Evolutionary conservation across 2,888 invertebrate species (phyloP).

Genomic region (Chirona hameri): DNA sequence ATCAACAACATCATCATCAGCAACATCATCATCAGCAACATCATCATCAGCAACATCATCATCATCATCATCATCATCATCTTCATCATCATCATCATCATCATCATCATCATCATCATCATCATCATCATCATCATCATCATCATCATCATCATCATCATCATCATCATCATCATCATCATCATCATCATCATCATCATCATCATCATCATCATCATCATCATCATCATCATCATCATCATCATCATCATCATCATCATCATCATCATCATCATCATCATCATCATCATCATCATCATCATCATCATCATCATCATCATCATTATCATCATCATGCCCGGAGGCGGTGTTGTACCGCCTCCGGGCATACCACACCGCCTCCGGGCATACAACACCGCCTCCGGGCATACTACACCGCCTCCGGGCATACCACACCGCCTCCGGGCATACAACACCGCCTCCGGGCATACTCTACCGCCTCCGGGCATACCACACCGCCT

Average conservation of each 20-base stretch:
- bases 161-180: slow-evolving; percentile 27
- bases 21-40: too few species aligned
- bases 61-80: too few species aligned
- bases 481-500: too few species aligned
- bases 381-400: too few species aligned
- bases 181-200: slow-evolving; percentile 8
- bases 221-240: slow-evolving; percentile 11
- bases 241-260: slow-evolving; percentile 22
- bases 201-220: slow-evolving; percentile 23
- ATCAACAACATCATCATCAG: too few species aligned
- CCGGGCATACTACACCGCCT: too few species aligned
- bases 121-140: slow-evolving; percentile 26
- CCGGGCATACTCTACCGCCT: too few species aligned
- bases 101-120: slow-evolving; percentile 29
- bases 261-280: slow-evolving; percentile 22
- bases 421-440: too few species aligned
- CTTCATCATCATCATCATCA: slow-evolving; percentile 8
- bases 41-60: too few species aligned
- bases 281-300: slow-evolving; percentile 22
- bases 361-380: too few species aligned
- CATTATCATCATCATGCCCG: slow-evolving; percentile 22
- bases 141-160: slow-evolving; percentile 11
- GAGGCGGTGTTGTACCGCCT: too few species aligned
- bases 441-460: too few species aligned
- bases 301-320: slow-evolving; percentile 22